Conservation (phyloP, 2,113 vertebrate genomes). For the Etheostoma cragini region DNA sequence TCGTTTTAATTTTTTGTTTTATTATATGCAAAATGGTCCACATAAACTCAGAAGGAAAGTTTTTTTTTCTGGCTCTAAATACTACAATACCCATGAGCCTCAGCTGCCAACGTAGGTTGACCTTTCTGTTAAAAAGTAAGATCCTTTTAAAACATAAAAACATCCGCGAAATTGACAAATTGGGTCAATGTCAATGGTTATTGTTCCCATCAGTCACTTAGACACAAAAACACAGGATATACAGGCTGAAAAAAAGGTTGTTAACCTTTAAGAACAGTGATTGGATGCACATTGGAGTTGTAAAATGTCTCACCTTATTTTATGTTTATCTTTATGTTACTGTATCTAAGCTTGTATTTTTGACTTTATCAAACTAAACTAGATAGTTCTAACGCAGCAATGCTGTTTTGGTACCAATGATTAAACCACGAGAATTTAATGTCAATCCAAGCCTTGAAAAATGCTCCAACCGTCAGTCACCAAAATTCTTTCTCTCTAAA, state of each 20-base stretch:
- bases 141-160: too few relatives aligned
- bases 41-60: not conserved
- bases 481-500: not conserved
- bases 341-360: not conserved
- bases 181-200: too few relatives aligned
- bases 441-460: too few relatives aligned
- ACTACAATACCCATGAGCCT: not conserved
- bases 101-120: not conserved
- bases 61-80: not conserved
- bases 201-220: too few relatives aligned
- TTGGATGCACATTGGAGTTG: not conserved
- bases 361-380: not conserved
- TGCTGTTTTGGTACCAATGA: too few relatives aligned
- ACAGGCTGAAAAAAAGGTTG: too few relatives aligned
- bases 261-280: not conserved
- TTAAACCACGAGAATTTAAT: too few relatives aligned
- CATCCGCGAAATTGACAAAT: too few relatives aligned
- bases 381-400: not conserved
- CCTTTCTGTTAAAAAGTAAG: too few relatives aligned
- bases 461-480: too few relatives aligned
- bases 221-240: too few relatives aligned
- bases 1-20: not conserved
- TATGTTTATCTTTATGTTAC: too few relatives aligned
- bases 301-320: not conserved
- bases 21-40: not conserved